phyloP scores from a whole-genome alignment of 2,797 vertebrate species.

The Sebastes alutus region DNA sequence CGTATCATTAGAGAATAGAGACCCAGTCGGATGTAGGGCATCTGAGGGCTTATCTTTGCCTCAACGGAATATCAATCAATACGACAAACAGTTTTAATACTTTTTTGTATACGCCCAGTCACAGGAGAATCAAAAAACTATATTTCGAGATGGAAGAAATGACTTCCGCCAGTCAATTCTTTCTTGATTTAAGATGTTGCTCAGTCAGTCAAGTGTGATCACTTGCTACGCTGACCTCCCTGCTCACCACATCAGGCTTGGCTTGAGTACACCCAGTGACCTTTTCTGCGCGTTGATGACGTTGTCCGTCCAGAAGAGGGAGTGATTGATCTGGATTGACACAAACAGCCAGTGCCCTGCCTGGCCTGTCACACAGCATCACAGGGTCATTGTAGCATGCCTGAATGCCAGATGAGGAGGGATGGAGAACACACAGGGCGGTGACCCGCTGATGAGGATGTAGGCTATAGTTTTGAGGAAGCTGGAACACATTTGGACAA shows the following conservation, averaged over 20 bases:
- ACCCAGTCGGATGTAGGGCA: slow-evolving; percentile 59
- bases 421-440: slow-evolving; percentile 60
- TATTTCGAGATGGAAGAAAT: slow-evolving; percentile 8
- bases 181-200: slow-evolving; percentile 25
- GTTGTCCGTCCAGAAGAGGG: slow-evolving; percentile 80
- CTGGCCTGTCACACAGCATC: slow-evolving; percentile 81
- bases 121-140: slow-evolving; percentile 48
- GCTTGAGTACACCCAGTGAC: slow-evolving; percentile 70
- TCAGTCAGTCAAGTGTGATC: slow-evolving; percentile 64
- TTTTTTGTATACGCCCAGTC: slow-evolving; percentile 45
- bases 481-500: slow-evolving; percentile 24
- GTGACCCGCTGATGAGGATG: slow-evolving; percentile 62
- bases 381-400: slow-evolving; percentile 78
- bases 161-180: background rate
- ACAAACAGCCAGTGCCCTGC: slow-evolving; percentile 81
- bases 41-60: slow-evolving; percentile 77
- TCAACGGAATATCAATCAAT: slow-evolving; percentile 76
- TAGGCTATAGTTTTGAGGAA: slow-evolving; percentile 34
- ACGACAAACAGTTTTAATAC: slow-evolving; percentile 70
- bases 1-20: slow-evolving; percentile 79
- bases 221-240: slow-evolving; percentile 64
- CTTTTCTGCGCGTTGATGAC: slow-evolving; percentile 75
- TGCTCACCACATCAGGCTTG: slow-evolving; percentile 61
- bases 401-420: slow-evolving; percentile 79
- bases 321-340: slow-evolving; percentile 85